Evolutionary conservation across 1,140 invertebrate genomes (phyloP), one percentile per base, ranked within the genome.

Genomic region (Saccostrea echinata): DNA sequence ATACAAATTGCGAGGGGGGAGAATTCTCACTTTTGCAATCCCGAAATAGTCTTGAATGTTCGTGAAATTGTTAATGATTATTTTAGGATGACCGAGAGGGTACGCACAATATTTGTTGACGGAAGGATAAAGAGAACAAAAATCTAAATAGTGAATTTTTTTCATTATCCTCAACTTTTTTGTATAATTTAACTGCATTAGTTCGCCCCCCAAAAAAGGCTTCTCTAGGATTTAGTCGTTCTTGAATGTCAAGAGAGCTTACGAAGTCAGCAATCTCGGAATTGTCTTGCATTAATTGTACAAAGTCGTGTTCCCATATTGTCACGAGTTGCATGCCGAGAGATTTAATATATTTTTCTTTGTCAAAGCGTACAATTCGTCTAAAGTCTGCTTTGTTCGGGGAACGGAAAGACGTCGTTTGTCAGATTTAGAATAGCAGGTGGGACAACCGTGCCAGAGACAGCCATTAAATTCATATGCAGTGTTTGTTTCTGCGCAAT

Each of bases 101-200:
- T 92, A 95, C 81, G 90, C 90, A 0, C 90, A 16, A 93, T 90
- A 89, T 43, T 90, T 89, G 35, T 90, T 87, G 33, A 84, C 61
- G n/a, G n/a, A 88, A 6, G 89, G 94, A 88, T 95, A 95, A 3
- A 95, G 87, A n/a, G 91, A 93, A 51, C 91, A 92, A 80, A 95
- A 92, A 88, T 95, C 94, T 0, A 92, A 55, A 84, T 94, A 95
- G 87, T 89, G 88, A 53, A 94, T 94, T 91, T 91, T n/a, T 91
- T 90, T 95, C 94, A 84, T 85, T 85, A 16, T 88, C 68, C 30
- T 87, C 68, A 21, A 76, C 83, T 89, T 93, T 91, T 84, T 93
- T 91, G 43, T 91, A 90, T 16, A 93, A 83, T 11, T 90, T 88
- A 24, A 90, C 91, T 51, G 92, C 93, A 88, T 93, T 92, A n/a